These are phyloP conservation scores for Spongia lamella DNA, from an alignment of 37 sponge, comb jelly and placozoan species.

Conservation along the genomic window DNA sequence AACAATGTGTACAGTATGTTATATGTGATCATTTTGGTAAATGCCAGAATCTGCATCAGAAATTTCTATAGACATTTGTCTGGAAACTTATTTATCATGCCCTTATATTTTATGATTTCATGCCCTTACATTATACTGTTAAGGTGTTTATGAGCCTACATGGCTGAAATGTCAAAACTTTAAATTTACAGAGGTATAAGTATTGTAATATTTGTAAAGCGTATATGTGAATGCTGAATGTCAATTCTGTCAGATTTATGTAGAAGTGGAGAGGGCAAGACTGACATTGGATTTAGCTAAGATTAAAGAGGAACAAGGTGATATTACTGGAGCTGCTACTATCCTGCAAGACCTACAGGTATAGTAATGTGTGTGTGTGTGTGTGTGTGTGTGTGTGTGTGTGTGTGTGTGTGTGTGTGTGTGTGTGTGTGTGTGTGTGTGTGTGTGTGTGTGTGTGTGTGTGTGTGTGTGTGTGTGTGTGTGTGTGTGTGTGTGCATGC, in stretches of 20 bases:
- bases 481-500: background rate
- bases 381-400: too few species aligned
- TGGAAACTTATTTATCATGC: too few species aligned
- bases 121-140: background rate
- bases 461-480: constrained; percentile 5
- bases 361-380: background rate
- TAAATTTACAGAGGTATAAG: too few species aligned
- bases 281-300: constrained; percentile 87
- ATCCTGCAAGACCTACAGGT: constrained; percentile 95
- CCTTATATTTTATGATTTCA: too few species aligned
- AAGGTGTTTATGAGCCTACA: background rate
- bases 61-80: too few species aligned
- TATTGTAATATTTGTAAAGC: too few species aligned
- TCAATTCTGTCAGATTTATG: constrained; percentile 89
- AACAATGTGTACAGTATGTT: too few species aligned
- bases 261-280: constrained; percentile 94
- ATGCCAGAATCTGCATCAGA: too few species aligned
- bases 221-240: too few species aligned
- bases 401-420: background rate
- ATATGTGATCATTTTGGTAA: too few species aligned
- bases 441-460: constrained; percentile 4
- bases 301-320: constrained; percentile 85
- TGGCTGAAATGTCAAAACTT: too few species aligned
- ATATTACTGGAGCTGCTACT: constrained; percentile 77
- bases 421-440: background rate